Base-by-base conservation (phyloP, 2,113 vertebrate species). In the Anser brachyrhynchus region DNA sequence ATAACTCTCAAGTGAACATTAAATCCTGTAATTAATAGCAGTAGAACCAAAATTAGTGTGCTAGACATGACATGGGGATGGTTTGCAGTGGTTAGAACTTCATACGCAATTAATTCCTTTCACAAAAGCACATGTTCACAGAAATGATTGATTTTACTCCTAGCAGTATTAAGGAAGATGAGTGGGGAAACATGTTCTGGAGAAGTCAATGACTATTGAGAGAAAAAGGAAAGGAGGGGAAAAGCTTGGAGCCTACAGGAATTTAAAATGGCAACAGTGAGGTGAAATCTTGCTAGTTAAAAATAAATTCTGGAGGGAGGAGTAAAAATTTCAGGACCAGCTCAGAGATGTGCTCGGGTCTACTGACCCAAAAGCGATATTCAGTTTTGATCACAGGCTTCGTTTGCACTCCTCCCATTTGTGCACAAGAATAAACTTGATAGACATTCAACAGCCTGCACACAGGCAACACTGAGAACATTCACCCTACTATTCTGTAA, bases 381-480 rank as follows among this genome's bases (percentile, higher is more conserved):
- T 11, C 71, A 79, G 10, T 82, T 91, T 74, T 71, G 28, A 70
- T 49, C 18, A 81, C 20, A 84, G 64, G n/a, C 16, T 73, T 76
- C 4, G 51, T 65, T 6, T 74, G 21, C 90, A 49, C n/a, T 92
- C 12, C n/a, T 92, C 12, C 41, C 20, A 62, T 37, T 3, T 67
- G 13, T 67, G 37, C 74, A 31, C 4, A 39, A 61, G 28, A 81
- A 58, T 55, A 22, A 92, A 71, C 29, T 58, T 91, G 5, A 57
- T 2, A 74, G 65, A 59, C n/a, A 72, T 67, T 70, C 11, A 69
- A 62, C 20, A 73, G 59, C n/a, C 59, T 71, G 66, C 62, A 33
- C 19, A 85, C 9, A 52, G 49, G 49, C 43, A 85, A 37, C 59
- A 66, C 20, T 1, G 1, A 58, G 72, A 92, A 58, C 0, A 0